These are phyloP conservation scores for Poeciliopsis paucimaculata DNA, from an alignment of 2,797 vertebrate species.

Conservation along the genomic window DNA sequence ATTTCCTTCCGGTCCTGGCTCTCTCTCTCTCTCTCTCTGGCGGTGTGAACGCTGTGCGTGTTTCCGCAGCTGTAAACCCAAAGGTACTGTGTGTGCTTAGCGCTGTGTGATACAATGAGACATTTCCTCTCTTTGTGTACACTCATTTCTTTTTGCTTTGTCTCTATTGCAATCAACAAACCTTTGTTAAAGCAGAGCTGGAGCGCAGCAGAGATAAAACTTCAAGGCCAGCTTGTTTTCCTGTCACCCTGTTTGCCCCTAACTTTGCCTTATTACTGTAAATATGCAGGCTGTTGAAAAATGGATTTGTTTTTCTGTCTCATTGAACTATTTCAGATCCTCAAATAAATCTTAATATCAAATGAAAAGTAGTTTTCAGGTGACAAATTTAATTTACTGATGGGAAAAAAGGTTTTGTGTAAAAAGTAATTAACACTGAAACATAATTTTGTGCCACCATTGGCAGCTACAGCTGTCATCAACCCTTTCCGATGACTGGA, in stretches of 20 bases:
- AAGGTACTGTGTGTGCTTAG: constrained; percentile 7
- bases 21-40: background rate
- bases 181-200: constrained; percentile 17
- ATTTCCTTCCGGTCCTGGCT: constrained; percentile 62
- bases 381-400: background rate
- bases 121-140: constrained; percentile 54
- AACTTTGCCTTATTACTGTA: constrained; percentile 2
- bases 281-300: background rate
- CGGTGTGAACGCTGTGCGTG: constrained; percentile 21
- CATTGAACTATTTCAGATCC: background rate
- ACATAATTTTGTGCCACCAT: background rate
- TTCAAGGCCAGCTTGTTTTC: constrained; percentile 16
- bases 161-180: constrained; percentile 60
- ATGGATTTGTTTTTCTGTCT: background rate
- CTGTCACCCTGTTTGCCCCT: background rate
- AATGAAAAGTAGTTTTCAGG: background rate
- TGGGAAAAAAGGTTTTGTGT: background rate
- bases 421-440: background rate
- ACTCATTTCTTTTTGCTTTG: constrained; percentile 44
- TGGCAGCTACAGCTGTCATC: background rate
- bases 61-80: constrained; percentile 34
- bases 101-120: constrained; percentile 41
- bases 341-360: background rate
- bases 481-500: background rate
- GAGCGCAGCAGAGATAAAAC: background rate